Percentiles rank a stretch among this genome's conserved stretches.
These are phyloP conservation scores for Harpagoxenus sublaevis DNA, from an alignment of 2,888 invertebrate species.

Conservation along the genomic window DNA sequence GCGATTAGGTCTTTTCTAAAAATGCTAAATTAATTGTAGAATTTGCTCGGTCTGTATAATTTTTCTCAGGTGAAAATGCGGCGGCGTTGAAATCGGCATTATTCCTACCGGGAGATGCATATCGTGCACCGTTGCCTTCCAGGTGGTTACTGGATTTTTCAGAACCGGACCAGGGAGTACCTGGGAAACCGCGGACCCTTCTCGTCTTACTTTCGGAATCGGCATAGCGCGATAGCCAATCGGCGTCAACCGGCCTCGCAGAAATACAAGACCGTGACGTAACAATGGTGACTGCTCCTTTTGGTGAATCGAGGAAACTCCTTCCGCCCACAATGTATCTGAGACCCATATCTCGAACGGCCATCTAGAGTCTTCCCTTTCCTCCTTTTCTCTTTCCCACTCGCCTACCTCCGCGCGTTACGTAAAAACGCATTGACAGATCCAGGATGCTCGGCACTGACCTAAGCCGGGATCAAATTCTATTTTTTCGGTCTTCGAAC, in stretches of 20 bases:
- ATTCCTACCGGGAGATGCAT: slow-evolving; percentile 51
- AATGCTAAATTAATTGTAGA: slow-evolving; percentile 1
- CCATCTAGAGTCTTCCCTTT: slow-evolving; percentile 73
- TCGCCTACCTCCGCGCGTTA: slow-evolving; percentile 60
- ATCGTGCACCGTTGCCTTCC: slow-evolving; percentile 55
- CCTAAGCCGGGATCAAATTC: slow-evolving; percentile 58
- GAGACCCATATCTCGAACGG: slow-evolving; percentile 75
- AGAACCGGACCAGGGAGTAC: slow-evolving; percentile 54
- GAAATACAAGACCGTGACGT: slow-evolving; percentile 83
- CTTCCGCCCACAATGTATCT: slow-evolving; percentile 81
- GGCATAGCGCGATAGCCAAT: slow-evolving; percentile 64
- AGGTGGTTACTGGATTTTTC: slow-evolving; percentile 62
- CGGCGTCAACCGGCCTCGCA: slow-evolving; percentile 77
- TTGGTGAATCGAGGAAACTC: slow-evolving; percentile 74
- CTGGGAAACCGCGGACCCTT: slow-evolving; percentile 77
- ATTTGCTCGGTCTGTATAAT: not conserved
- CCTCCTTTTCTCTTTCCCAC: slow-evolving; percentile 56
- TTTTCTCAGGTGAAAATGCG: slow-evolving; percentile 10
- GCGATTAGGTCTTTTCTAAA: not conserved
- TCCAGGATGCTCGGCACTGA: slow-evolving; percentile 32
- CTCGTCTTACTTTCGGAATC: slow-evolving; percentile 83
- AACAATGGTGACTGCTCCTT: slow-evolving; percentile 83
- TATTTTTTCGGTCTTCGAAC: slow-evolving; percentile 41
- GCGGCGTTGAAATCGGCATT: not conserved
- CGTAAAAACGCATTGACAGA: slow-evolving; percentile 69